Evolutionary conservation across 2,888 invertebrate species (phyloP).

Genomic region (Tipula unca): DNA sequence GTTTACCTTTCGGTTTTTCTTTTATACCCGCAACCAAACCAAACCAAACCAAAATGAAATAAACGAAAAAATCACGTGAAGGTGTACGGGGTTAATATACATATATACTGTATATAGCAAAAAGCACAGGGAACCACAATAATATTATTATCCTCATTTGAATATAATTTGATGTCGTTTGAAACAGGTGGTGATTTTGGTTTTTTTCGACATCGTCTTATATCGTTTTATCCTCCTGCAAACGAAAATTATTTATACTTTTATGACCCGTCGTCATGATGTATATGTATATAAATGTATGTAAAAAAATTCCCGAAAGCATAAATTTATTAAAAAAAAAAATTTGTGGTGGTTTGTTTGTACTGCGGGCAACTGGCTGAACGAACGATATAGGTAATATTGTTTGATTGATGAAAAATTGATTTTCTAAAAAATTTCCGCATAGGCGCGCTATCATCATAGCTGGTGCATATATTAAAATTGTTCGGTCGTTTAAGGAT

Average conservation of each 20-base stretch:
- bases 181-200: constrained; percentile 18
- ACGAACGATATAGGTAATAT: background rate
- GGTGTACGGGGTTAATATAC: constrained; percentile 14
- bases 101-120: background rate
- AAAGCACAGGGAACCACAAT: background rate
- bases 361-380: background rate
- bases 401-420: background rate
- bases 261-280: background rate
- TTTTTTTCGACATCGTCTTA: background rate
- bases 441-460: background rate
- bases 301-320: background rate
- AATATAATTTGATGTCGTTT: constrained; percentile 21
- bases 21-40: background rate
- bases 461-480: background rate
- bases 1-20: background rate
- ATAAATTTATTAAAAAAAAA: background rate
- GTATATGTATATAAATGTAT: no score
- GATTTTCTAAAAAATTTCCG: background rate
- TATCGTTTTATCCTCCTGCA: background rate
- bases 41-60: background rate
- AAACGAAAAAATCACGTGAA: background rate
- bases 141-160: constrained; percentile 19
- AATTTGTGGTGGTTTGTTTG: background rate
- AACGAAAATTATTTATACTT: background rate
- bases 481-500: background rate